A percentile compares a stretch with the other conserved stretches of the same genome.
phyloP scores from a whole-genome alignment of 1,140 invertebrate genomes.

The Atta colombica region DNA sequence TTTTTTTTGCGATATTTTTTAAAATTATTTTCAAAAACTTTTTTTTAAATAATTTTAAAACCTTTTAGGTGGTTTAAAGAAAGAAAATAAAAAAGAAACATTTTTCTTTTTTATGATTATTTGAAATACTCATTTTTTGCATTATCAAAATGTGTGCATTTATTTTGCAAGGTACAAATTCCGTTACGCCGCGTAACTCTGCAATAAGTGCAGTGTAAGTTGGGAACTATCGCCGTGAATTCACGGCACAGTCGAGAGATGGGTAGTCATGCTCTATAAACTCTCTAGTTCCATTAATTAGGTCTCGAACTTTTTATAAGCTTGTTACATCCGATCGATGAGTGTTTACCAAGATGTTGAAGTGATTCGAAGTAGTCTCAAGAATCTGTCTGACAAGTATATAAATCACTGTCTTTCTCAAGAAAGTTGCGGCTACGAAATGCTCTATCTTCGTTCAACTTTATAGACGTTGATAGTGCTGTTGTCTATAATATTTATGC shows the following conservation, averaged over 20 bases:
- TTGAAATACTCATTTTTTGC: constrained; percentile 3
- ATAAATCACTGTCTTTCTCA: constrained; percentile 39
- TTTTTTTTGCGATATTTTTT: not conserved
- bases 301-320: constrained; percentile 54
- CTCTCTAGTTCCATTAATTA: constrained; percentile 55
- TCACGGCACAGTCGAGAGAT: constrained; percentile 2
- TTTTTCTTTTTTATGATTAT: not conserved
- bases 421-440: constrained; percentile 4
- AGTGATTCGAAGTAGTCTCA: not conserved
- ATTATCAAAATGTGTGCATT: constrained; percentile 5
- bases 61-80: not conserved
- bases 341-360: constrained; percentile 35
- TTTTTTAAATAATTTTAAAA: not conserved
- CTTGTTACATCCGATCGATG: constrained; percentile 50
- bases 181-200: not conserved
- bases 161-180: constrained; percentile 32
- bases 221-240: constrained; percentile 26
- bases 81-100: not conserved
- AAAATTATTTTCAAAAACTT: not conserved
- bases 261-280: constrained; percentile 41
- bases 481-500: constrained; percentile 15
- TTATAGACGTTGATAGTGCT: constrained; percentile 25
- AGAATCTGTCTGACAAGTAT: constrained; percentile 3
- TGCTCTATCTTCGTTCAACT: constrained; percentile 24
- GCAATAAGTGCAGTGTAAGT: constrained; percentile 14